Evolutionary conservation across 2,888 invertebrate species (phyloP).

Genomic region (Cryptocheilus praepositus): DNA sequence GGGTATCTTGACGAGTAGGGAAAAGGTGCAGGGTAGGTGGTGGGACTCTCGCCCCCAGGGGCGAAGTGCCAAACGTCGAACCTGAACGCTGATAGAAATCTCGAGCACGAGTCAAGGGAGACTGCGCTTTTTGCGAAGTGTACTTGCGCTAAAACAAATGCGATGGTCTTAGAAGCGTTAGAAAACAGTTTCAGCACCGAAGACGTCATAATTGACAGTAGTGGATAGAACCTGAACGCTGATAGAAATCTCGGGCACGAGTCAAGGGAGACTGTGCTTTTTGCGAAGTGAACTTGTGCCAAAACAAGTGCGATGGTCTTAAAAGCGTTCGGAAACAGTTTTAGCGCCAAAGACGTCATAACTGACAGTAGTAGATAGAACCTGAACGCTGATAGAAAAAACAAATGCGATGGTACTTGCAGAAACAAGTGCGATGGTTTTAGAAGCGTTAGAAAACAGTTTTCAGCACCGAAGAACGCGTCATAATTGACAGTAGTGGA

Average conservation of each 20-base stretch:
- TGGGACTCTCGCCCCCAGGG: background rate
- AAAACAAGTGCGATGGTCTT: too few species aligned
- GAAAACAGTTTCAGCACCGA: too few species aligned
- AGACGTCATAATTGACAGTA: too few species aligned
- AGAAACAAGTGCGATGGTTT: too few species aligned
- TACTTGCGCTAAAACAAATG: background rate
- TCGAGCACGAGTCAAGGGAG: background rate
- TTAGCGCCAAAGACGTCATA: too few species aligned
- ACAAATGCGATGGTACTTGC: background rate
- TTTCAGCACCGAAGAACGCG: too few species aligned
- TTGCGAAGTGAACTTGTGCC: background rate
- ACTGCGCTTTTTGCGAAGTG: background rate
- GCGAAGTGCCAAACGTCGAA: background rate
- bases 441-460: too few species aligned
- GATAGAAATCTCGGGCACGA: background rate
- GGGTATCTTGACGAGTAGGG: slow-evolving; percentile 22
- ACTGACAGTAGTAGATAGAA: too few species aligned
- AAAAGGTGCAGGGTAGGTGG: background rate
- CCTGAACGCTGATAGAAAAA: background rate
- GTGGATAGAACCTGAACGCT: background rate
- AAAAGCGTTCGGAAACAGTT: too few species aligned
- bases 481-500: too few species aligned
- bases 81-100: background rate
- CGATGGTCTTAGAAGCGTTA: too few species aligned
- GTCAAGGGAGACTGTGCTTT: background rate